Percentiles rank a stretch among this genome's conserved stretches.
These are phyloP conservation scores for Diprion similis DNA, from an alignment of 1,140 invertebrate genomes.

Conservation along the genomic window DNA sequence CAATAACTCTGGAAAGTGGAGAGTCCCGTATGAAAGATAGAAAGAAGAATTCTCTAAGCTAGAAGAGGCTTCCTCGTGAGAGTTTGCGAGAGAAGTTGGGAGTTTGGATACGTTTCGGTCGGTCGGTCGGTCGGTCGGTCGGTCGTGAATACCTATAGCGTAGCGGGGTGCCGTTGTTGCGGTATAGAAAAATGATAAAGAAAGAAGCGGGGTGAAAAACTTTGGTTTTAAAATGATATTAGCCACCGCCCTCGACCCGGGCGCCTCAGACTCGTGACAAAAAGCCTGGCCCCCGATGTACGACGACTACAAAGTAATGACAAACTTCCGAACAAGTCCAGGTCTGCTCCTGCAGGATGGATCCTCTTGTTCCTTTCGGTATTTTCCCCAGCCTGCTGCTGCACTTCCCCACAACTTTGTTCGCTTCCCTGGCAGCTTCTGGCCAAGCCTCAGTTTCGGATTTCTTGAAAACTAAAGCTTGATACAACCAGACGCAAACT, in stretches of 20 bases:
- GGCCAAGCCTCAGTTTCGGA: not conserved
- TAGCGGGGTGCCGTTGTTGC: not conserved
- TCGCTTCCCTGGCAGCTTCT: not conserved
- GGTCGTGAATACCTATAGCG: slow-evolving; percentile 1
- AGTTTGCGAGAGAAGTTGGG: no score
- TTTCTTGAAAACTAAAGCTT: not conserved
- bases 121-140: not conserved
- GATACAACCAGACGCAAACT: not conserved
- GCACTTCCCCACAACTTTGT: not conserved
- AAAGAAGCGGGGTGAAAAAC: slow-evolving; percentile 46
- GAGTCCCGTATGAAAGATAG: not conserved
- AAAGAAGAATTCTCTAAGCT: not conserved
- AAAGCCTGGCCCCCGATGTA: slow-evolving; percentile 32
- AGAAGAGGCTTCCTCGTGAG: not conserved
- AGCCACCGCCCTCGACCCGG: slow-evolving; percentile 17
- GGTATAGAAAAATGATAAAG: slow-evolving; percentile 47
- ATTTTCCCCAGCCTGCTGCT: not conserved
- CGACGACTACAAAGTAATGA: slow-evolving; percentile 45
- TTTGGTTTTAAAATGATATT: slow-evolving; percentile 58
- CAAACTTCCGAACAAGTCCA: slow-evolving; percentile 50
- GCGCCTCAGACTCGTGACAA: slow-evolving; percentile 11
- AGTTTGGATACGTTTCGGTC: not conserved
- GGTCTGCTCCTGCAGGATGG: slow-evolving; percentile 10
- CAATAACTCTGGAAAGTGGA: not conserved
- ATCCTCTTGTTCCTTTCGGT: not conserved